Evolutionary conservation across 2,113 vertebrate genomes (phyloP).

Genomic region (Xiphorhynchus elegans): DNA sequence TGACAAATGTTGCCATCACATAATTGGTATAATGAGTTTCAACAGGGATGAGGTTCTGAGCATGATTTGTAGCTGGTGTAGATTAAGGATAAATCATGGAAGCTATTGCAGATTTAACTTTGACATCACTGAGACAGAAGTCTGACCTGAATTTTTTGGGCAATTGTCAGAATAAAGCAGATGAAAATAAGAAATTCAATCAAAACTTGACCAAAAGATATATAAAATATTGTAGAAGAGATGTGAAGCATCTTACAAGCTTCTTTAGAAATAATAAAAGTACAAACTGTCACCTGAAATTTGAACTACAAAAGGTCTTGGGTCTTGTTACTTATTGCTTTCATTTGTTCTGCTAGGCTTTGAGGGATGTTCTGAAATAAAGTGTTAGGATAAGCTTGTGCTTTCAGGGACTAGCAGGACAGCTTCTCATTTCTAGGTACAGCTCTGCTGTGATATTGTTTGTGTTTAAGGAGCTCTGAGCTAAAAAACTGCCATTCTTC

Average conservation of each 20-base stretch:
- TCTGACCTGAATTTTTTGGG: neutral
- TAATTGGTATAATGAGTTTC: slow-evolving; percentile 41
- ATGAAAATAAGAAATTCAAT: neutral
- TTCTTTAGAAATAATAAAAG: neutral
- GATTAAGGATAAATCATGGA: neutral
- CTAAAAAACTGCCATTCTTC: neutral
- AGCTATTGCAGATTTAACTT: neutral
- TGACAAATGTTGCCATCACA: slow-evolving; percentile 18
- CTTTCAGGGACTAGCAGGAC: neutral
- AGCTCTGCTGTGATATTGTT: neutral
- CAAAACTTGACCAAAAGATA: neutral
- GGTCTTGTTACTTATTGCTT: neutral
- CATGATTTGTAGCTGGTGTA: neutral
- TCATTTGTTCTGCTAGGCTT: neutral
- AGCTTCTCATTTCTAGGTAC: neutral
- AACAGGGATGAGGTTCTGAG: neutral
- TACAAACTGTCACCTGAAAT: neutral
- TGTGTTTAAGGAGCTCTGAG: neutral
- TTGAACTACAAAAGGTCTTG: neutral
- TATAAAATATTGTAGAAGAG: neutral
- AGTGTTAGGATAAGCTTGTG: neutral
- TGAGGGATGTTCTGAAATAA: neutral
- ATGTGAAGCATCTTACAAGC: neutral
- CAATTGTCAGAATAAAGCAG: neutral
- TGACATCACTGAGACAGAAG: neutral